phyloP scores from a whole-genome alignment of 2,797 vertebrate genomes.

The Takifugu rubripes region DNA sequence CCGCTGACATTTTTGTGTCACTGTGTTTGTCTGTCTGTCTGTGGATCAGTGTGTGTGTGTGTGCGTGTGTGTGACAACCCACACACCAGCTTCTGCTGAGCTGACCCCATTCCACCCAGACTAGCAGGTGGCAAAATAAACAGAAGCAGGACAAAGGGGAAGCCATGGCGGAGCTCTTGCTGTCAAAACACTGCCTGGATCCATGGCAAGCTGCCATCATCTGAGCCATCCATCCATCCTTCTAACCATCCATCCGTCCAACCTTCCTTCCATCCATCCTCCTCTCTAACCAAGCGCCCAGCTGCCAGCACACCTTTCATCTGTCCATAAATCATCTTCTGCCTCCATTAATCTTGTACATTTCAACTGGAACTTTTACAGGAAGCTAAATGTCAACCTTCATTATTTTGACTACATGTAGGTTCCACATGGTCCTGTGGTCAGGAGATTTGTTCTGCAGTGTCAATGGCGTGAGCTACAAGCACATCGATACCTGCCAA shows the following conservation, averaged over 20 bases:
- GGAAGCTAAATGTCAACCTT: slow-evolving; percentile 34
- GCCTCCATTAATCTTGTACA: slow-evolving; percentile 27
- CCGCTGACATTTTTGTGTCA: slow-evolving; percentile 10
- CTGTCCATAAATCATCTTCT: slow-evolving; percentile 38
- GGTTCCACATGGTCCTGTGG: slow-evolving; percentile 25
- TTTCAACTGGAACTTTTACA: slow-evolving; percentile 21
- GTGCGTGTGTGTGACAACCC: slow-evolving; percentile 6
- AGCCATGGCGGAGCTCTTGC: slow-evolving; percentile 69
- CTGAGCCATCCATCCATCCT: slow-evolving; percentile 21
- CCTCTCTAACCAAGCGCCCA: slow-evolving; percentile 3
- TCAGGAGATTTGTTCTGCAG: slow-evolving; percentile 12
- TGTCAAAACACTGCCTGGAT: slow-evolving; percentile 77
- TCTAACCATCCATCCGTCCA: not conserved
- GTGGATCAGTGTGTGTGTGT: slow-evolving; percentile 13
- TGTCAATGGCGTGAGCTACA: slow-evolving; percentile 29
- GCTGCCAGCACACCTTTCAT: slow-evolving; percentile 31
- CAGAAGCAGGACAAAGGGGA: slow-evolving; percentile 72
- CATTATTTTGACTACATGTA: slow-evolving; percentile 32
- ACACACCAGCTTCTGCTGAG: slow-evolving; percentile 28
- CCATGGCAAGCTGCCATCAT: slow-evolving; percentile 66
- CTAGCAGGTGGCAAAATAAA: slow-evolving; percentile 81
- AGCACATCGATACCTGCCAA: slow-evolving; percentile 41
- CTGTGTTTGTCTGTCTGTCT: slow-evolving; percentile 15
- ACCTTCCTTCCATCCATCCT: not conserved
- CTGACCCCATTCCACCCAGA: slow-evolving; percentile 69